Base-by-base conservation (phyloP, 2,888 invertebrate genomes). In the Eulithis testata region DNA sequence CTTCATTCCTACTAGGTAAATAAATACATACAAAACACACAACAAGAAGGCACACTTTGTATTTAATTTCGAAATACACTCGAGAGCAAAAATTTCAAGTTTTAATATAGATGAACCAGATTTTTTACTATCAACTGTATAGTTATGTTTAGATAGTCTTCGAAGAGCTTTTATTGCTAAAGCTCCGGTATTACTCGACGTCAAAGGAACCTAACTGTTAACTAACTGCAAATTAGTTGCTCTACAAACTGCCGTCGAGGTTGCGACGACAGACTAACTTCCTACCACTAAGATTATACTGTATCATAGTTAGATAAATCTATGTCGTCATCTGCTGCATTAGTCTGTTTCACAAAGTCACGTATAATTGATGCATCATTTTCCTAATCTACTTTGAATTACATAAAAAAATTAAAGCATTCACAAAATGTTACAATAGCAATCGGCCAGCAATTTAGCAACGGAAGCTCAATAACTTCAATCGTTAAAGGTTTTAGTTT, bases 391-490 rank as follows among this genome's bases (percentile, higher is more conserved):
- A 60, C 67, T 72, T 74, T 69, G 64, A 72, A 74, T 76, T 71
- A 70, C 63, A 75, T 62, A 64, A 70, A 69, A 69, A 80, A 78
- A 31, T 80, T 68, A 70, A 58, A 65, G 54, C 52, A 45, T 60
- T 60, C 31, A 64, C 77, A 80, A 85, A 84, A 82, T 82, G 78
- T 85, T 86, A 89, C 87, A 89, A 89, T 86, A 82, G 83, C 80
- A 83, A 79, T 81, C 85, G 87, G 85, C 84, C 84, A 83, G 85
- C 88, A 90, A 91, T 91, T 91, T 90, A 87, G 84, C 90, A 90
- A 91, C 92, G 91, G 92, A 92, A 91, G 92, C 90, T 85, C 80
- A 86, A 87, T 89, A 89, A 86, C 85, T 85, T 40, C 82, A 84
- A 80, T 82, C 82, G 78, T 81, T 81, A 78, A 87, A 89, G 87